These are phyloP conservation scores for Cherax destructor DNA, from an alignment of 1,140 invertebrate species.

Conservation along the genomic window DNA sequence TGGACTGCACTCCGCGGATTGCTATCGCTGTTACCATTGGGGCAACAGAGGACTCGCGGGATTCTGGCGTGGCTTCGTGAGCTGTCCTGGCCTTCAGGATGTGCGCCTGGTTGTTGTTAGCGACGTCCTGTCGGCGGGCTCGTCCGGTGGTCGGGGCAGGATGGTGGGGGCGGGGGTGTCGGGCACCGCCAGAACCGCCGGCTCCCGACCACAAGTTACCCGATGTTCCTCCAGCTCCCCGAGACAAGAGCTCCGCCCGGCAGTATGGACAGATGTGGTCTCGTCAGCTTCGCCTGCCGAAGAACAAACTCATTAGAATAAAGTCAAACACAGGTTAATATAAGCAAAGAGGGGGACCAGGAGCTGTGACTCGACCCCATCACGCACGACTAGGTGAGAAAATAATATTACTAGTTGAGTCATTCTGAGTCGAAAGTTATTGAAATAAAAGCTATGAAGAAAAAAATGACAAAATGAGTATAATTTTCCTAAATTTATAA, in stretches of 20 bases:
- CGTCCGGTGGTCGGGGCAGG: constrained; percentile 54
- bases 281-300: constrained; percentile 59
- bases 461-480: too few relatives aligned
- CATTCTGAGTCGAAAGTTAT: too few relatives aligned
- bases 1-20: constrained; percentile 30
- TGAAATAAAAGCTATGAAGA: too few relatives aligned
- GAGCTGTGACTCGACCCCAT: too few relatives aligned
- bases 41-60: constrained; percentile 59
- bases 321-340: too few relatives aligned
- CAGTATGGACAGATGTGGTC: constrained; percentile 73
- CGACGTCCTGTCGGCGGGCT: constrained; percentile 58
- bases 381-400: too few relatives aligned
- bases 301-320: neutral
- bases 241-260: constrained; percentile 72
- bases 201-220: constrained; percentile 71
- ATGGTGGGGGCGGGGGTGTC: constrained; percentile 33
- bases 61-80: constrained; percentile 31
- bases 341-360: too few relatives aligned
- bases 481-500: too few relatives aligned
- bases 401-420: too few relatives aligned
- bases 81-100: constrained; percentile 31
- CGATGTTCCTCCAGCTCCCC: constrained; percentile 73
- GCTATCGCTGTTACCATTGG: constrained; percentile 47
- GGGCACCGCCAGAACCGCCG: constrained; percentile 66
- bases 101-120: constrained; percentile 66